A percentile compares a stretch with the other conserved stretches of the same genome.
These are phyloP conservation scores for Siniperca undulata DNA, from an alignment of 2,797 vertebrate species.

Conservation along the genomic window DNA sequence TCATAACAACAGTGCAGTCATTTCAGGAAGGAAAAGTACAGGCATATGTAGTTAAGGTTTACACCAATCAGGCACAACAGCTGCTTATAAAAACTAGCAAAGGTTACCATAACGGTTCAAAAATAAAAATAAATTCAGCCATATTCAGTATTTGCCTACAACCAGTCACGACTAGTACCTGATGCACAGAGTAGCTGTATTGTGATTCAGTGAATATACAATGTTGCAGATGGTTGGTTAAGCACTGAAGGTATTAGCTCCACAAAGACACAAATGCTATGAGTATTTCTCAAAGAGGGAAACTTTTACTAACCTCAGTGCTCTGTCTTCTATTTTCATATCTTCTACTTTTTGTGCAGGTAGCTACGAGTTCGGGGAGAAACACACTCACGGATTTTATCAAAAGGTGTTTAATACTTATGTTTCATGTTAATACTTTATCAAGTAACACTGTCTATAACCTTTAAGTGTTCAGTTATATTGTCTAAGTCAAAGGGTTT, in stretches of 20 bases:
- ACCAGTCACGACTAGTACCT: conserved; percentile 63
- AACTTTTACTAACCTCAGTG: conserved; percentile 27
- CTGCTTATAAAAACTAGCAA: conserved; percentile 58
- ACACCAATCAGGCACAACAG: conserved; percentile 79
- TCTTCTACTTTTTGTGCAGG: conserved; percentile 38
- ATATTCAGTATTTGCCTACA: conserved; percentile 66
- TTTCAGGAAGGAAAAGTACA: conserved; percentile 68
- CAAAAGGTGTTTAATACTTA: conserved; percentile 21
- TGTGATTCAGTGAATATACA: conserved; percentile 67
- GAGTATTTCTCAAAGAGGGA: conserved; percentile 39
- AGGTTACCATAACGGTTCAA: conserved; percentile 31
- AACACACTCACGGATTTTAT: conserved; percentile 45
- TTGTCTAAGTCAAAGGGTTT: conserved; percentile 16
- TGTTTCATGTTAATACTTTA: conserved; percentile 29
- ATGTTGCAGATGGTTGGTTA: conserved; percentile 62
- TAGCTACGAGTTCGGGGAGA: conserved; percentile 25
- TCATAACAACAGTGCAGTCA: conserved; percentile 79
- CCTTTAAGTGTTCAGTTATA: conserved; percentile 25
- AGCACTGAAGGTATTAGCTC: conserved; percentile 53
- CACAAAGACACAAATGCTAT: conserved; percentile 66
- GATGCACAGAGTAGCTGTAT: conserved; percentile 73
- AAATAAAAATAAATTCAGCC: conserved; percentile 43
- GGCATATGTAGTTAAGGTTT: conserved; percentile 74
- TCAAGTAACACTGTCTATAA: conserved; percentile 30
- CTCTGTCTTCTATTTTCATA: conserved; percentile 14